Evolutionary conservation across 2,113 vertebrate species (phyloP).

Genomic region (Zonotrichia leucophrys): DNA sequence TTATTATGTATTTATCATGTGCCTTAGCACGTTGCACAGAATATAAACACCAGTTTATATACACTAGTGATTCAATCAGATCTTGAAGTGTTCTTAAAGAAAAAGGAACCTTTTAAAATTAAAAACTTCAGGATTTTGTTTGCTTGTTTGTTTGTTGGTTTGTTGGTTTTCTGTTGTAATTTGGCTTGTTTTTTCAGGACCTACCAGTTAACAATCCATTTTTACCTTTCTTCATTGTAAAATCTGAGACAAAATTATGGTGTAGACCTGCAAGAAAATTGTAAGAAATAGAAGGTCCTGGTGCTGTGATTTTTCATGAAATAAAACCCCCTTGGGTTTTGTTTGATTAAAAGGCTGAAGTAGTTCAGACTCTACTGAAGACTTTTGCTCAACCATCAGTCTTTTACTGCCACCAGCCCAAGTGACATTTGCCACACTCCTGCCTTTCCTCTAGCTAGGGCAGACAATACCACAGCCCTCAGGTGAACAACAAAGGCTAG

Average conservation of each 20-base stretch:
- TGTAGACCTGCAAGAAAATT: neutral
- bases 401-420: neutral
- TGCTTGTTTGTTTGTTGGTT: neutral
- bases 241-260: neutral
- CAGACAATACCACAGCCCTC: neutral
- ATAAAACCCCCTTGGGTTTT: neutral
- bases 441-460: neutral
- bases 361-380: neutral
- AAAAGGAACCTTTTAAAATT: accelerated
- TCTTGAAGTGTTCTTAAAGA: neutral
- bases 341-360: neutral
- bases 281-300: neutral
- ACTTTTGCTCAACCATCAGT: neutral
- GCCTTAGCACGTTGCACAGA: neutral
- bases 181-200: neutral
- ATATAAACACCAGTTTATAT: neutral
- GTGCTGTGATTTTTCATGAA: neutral
- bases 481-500: neutral
- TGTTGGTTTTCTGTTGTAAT: neutral
- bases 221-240: neutral
- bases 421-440: neutral
- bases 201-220: neutral
- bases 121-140: neutral
- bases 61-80: neutral
- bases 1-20: neutral